Evolutionary conservation across 1,140 invertebrate species (phyloP), one percentile per base, ranked within the genome.

Genomic region (Matsumurasca onukii): DNA sequence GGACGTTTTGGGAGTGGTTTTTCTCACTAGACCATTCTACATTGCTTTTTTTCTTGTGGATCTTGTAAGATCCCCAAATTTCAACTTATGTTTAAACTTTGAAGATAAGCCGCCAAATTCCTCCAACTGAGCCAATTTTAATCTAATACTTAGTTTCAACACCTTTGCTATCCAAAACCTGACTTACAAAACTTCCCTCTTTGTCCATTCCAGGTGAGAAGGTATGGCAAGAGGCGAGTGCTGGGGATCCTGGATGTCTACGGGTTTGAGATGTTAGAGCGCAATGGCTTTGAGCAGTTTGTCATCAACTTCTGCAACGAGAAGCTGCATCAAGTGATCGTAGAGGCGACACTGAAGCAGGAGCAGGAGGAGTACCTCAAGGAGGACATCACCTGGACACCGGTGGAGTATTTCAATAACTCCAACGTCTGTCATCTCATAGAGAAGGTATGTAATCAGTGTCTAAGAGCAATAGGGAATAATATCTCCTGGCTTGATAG

Each of bases 261-360:
- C 79, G 94, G 93, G 57, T 94, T 95, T 80, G 93, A 95, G 82
- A 85, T 87, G 49, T 86, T 94, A 68, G 88, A 93, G 71, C 79
- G 80, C 69, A 91, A 91, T 80, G 82, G 84, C 25, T 89, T 91
- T 72, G 88, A 90, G 78, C 91, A 94, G 80, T 87, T 95, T 75
- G 87, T 93, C 65, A 93, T 95, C 73, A 97, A 97, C 83, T 95
- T 94, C 79, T 93, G 91, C 77, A 93, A 93, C 77, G 94, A 97
- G 80, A 93, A 93, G 77, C 84, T 95, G 64, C 92, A 95, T 77
- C 90, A 91, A 74, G 85, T 89, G 70, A 86, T 92, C 72, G 86
- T 82, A 31, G 83, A 83, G 70, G 78, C 85, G 48, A 88, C 89
- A 57, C 79, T 92, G 69, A 89, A 89, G 74, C 84, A 90, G 70